Conservation (phyloP, 2,888 invertebrate species). For the Barypeithes pellucidus region DNA sequence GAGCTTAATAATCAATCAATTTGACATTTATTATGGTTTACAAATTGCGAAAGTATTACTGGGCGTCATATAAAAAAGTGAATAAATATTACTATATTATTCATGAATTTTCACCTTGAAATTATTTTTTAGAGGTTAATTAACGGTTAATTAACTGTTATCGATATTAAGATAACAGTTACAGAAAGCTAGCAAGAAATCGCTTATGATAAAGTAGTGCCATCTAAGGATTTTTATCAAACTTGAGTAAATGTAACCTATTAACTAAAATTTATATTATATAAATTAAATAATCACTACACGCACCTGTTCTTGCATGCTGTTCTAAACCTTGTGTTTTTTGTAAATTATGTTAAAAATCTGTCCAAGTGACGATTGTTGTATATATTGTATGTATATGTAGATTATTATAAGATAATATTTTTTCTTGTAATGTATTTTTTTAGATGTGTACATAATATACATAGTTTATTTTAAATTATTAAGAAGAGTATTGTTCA, state of each 20-base stretch:
- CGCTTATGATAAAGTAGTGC: slow-evolving; percentile 6
- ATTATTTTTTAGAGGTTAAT: too few species aligned
- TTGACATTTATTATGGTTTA: too few species aligned
- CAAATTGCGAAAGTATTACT: too few species aligned
- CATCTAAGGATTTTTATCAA: slow-evolving; percentile 33
- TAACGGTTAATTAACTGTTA: too few species aligned
- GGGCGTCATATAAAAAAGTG: too few species aligned
- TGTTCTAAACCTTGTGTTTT: slow-evolving; percentile 36
- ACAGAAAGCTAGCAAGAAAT: too few species aligned
- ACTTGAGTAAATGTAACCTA: slow-evolving; percentile 25
- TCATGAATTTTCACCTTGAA: too few species aligned
- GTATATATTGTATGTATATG: slow-evolving; percentile 71
- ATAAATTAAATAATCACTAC: slow-evolving; percentile 42
- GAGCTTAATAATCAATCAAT: too few species aligned
- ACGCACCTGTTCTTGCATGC: slow-evolving; percentile 45
- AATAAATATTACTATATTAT: too few species aligned
- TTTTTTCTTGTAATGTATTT: slow-evolving; percentile 71
- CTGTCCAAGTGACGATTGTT: slow-evolving; percentile 60
- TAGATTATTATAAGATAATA: slow-evolving; percentile 70
- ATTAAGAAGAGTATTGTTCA: slow-evolving; percentile 31
- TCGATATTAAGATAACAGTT: too few species aligned
- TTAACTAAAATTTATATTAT: slow-evolving; percentile 8
- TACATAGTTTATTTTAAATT: slow-evolving; percentile 60
- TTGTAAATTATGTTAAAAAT: slow-evolving; percentile 49
- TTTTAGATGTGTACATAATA: slow-evolving; percentile 70